A percentile compares a stretch with the other conserved stretches of the same genome.
These are phyloP conservation scores for Chymomyza amoena DNA, from an alignment of 2,888 invertebrate genomes.

Conservation along the genomic window DNA sequence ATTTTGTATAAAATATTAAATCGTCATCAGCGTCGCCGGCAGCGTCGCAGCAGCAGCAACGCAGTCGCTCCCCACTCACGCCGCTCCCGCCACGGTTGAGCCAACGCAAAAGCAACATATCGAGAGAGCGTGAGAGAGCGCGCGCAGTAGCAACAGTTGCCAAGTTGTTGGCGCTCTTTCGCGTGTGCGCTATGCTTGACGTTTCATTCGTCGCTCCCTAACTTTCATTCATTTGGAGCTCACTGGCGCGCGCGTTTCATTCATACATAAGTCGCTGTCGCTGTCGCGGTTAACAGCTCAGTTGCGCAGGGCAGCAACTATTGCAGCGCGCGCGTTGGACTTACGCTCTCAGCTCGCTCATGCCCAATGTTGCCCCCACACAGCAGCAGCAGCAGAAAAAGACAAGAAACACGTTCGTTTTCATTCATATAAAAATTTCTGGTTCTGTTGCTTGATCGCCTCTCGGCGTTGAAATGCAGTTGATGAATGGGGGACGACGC, in stretches of 20 bases:
- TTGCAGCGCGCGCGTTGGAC: slow-evolving; percentile 5
- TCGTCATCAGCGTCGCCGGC: slow-evolving; percentile 1
- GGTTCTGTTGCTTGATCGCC: slow-evolving; percentile 54
- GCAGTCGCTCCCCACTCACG: not conserved
- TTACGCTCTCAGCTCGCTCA: slow-evolving; percentile 26
- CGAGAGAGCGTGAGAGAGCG: not conserved
- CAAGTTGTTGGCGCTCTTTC: slow-evolving; percentile 2
- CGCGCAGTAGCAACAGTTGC: slow-evolving; percentile 16
- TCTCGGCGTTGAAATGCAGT: slow-evolving; percentile 73
- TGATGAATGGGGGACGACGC: slow-evolving; percentile 59
- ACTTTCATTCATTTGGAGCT: slow-evolving; percentile 64
- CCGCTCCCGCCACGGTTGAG: not conserved
- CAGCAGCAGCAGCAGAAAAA: slow-evolving; percentile 7
- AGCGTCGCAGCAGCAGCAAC: slow-evolving; percentile 17
- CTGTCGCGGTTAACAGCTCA: slow-evolving; percentile 9
- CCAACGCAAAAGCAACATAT: not conserved
- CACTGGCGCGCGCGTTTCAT: slow-evolving; percentile 54
- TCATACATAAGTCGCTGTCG: slow-evolving; percentile 42
- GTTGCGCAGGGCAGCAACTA: slow-evolving; percentile 1
- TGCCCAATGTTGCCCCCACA: slow-evolving; percentile 2
- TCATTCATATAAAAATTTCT: slow-evolving; percentile 67
- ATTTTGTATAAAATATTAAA: slow-evolving; percentile 30
- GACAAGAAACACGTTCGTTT: slow-evolving; percentile 67
- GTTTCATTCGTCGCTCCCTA: slow-evolving; percentile 32
- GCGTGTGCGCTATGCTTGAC: not conserved